Evolutionary conservation across 2,888 invertebrate species (phyloP), one percentile per base, ranked within the genome.

Genomic region (Macaria notata): DNA sequence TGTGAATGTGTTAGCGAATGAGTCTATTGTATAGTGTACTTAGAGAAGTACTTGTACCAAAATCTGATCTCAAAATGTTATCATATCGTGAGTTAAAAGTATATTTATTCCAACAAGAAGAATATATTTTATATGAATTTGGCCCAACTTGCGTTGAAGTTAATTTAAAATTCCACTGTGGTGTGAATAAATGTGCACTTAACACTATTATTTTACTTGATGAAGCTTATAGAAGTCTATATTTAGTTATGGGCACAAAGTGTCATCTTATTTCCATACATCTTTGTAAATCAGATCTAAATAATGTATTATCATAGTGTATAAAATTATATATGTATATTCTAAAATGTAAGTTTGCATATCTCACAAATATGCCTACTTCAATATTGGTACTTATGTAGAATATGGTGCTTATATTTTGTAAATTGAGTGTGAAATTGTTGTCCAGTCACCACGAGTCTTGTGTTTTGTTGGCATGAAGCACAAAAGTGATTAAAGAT

Each of bases 351-450:
- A 19, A 19, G 2, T 19, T 19, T 19, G 19, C 19, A 19, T 19
- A 19, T 19, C 19, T 19, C 19, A 19, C 7, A 43, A 31, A 43
- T 19, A 38, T 53, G 46, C 49, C 31, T 49, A 46, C 33, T 39
- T 39, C 43, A 55, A 46, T 58, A 49, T 59, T 49, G 54, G 64
- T 60, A 66, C 62, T 66, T 66, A 64, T 60, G 51, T 61, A 60
- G 46, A 59, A 53, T 60, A 59, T 63, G 64, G 66, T 64, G 66
- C 64, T 63, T 66, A 49, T 46, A 19, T 52, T 51, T 52, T 56
- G 38, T 54, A 50, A 31, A 53, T 44, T 31, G 42, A 52, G 49
- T 60, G 56, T 43, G 33, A 50, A 44, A 54, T 42, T 55, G 47
- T 63, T 60, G 57, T 61, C 29, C 49, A 54, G 44, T 44, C 31